Percentiles rank a stretch among this genome's conserved stretches.
These are phyloP conservation scores for Pseudobourletiella spinata DNA, from an alignment of 1,140 invertebrate genomes.

Conservation along the genomic window DNA sequence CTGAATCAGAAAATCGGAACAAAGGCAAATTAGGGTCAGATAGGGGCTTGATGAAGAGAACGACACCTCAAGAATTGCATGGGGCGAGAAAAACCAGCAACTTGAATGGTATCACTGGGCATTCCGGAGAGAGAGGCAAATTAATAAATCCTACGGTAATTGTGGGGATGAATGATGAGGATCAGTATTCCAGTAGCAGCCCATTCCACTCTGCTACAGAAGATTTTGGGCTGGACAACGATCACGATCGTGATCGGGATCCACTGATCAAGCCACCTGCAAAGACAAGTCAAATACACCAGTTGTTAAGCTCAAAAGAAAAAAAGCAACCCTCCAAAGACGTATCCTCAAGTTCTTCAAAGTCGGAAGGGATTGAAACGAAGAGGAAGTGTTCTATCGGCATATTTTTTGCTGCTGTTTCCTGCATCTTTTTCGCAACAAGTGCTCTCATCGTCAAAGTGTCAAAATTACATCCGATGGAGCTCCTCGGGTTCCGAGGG, in stretches of 20 bases:
- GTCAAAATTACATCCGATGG: conserved; percentile 34
- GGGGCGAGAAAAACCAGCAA: neutral
- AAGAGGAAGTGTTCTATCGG: conserved; percentile 24
- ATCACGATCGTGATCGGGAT: conserved; percentile 22
- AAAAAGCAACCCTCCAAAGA: neutral
- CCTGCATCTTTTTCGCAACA: conserved; percentile 35
- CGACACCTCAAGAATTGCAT: too few species aligned
- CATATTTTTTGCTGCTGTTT: conserved; percentile 32
- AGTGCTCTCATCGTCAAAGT: conserved; percentile 35
- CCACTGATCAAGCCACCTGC: conserved; percentile 26
- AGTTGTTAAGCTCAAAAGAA: conserved; percentile 8
- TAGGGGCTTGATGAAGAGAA: too few species aligned
- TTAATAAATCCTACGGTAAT: conserved; percentile 5
- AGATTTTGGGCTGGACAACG: conserved; percentile 17
- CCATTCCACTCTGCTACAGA: conserved; percentile 32
- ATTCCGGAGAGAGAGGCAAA: neutral
- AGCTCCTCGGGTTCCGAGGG: conserved; percentile 26
- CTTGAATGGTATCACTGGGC: neutral
- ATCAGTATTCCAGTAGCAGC: conserved; percentile 25
- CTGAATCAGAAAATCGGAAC: neutral
- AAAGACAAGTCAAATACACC: conserved; percentile 15
- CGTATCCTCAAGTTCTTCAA: neutral
- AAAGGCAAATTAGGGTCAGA: too few species aligned
- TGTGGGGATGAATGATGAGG: conserved; percentile 17
- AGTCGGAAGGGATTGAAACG: neutral